A percentile compares a stretch with the other conserved stretches of the same genome.
phyloP scores from a whole-genome alignment of 1,140 invertebrate species.

The Magallana angulata region DNA sequence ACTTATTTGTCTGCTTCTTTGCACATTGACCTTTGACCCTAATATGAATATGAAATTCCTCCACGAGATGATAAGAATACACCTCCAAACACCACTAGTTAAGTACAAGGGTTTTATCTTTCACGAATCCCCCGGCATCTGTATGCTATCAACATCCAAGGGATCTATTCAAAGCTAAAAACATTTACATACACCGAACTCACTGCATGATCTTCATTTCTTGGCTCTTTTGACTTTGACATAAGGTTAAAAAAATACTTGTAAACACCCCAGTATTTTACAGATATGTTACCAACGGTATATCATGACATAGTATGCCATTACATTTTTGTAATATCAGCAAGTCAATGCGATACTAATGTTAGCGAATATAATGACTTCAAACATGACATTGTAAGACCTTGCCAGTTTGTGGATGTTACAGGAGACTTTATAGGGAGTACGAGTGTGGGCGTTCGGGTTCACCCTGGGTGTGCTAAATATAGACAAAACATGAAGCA shows the following conservation, averaged over 20 bases:
- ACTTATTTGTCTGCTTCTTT: constrained; percentile 3
- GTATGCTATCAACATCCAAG: background rate
- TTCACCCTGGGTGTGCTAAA: constrained; percentile 18
- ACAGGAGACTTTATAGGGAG: too few species aligned
- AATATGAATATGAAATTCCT: constrained; percentile 35
- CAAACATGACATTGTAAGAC: too few species aligned
- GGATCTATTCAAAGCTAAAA: background rate
- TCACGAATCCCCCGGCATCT: background rate
- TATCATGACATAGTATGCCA: too few species aligned
- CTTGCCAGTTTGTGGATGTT: too few species aligned
- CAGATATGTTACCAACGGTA: too few species aligned
- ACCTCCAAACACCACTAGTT: background rate
- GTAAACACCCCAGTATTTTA: too few species aligned
- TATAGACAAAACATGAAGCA: background rate
- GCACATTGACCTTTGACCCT: constrained; percentile 7
- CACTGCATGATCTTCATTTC: too few species aligned
- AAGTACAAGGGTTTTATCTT: constrained; percentile 30
- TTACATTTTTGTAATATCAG: too few species aligned
- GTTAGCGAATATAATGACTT: too few species aligned
- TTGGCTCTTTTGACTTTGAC: too few species aligned
- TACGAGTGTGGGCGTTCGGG: background rate
- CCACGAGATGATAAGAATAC: constrained; percentile 15
- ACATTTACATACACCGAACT: background rate
- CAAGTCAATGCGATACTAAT: too few species aligned
- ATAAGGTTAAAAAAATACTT: too few species aligned